These are phyloP conservation scores for Phenganax stokvisi DNA, from an alignment of 92 coral and sea anemone genomes.

Conservation along the genomic window DNA sequence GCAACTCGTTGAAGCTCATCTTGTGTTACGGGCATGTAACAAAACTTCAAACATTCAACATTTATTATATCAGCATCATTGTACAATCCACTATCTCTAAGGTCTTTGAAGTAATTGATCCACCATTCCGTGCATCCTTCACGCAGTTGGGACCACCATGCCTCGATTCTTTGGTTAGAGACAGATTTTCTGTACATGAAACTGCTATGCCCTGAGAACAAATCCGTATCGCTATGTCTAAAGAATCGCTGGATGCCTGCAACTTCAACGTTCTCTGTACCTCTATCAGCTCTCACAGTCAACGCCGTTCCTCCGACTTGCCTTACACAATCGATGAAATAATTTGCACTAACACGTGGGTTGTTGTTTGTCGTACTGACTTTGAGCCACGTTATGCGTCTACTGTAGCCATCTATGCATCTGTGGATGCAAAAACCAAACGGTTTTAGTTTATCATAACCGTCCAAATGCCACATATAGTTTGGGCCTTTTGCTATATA, in stretches of 20 bases:
- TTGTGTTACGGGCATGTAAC: conserved; percentile 31
- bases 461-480: conserved; percentile 34
- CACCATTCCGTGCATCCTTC: conserved; percentile 22
- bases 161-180: conserved; percentile 52
- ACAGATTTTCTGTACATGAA: conserved; percentile 46
- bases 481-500: conserved; percentile 37
- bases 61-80: conserved; percentile 25
- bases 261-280: conserved; percentile 46
- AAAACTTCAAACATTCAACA: conserved; percentile 35
- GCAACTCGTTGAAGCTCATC: conserved; percentile 34
- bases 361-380: conserved; percentile 13
- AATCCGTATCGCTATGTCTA: conserved; percentile 8
- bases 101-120: conserved; percentile 39
- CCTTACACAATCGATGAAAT: conserved; percentile 39
- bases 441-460: conserved; percentile 52
- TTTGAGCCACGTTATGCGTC: conserved; percentile 13
- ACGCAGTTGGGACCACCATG: conserved; percentile 50
- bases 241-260: conserved; percentile 50
- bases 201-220: conserved; percentile 33
- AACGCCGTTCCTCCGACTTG: conserved; percentile 35
- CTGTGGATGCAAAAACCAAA: conserved; percentile 42
- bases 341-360: conserved; percentile 40
- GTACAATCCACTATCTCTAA: conserved; percentile 14
- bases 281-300: conserved; percentile 45
- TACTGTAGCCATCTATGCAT: background rate